phyloP scores from a whole-genome alignment of 2,888 invertebrate species.

The Athetis lepigone region DNA sequence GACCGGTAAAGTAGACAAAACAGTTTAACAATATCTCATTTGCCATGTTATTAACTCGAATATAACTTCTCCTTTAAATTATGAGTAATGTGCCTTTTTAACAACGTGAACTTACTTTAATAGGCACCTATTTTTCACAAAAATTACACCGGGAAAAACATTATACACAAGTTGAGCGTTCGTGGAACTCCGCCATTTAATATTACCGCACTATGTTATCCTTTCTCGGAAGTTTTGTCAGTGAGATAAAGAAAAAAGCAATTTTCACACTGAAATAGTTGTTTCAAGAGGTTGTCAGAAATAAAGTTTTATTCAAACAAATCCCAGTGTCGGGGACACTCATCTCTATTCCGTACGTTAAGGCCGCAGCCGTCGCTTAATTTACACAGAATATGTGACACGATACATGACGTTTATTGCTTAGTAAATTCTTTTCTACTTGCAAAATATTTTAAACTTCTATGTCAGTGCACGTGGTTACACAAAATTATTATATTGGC shows the following conservation, averaged over 20 bases:
- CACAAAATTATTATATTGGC: conserved; percentile 47
- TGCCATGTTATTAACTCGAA: conserved; percentile 36
- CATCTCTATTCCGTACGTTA: conserved; percentile 74
- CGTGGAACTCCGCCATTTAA: conserved; percentile 54
- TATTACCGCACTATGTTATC: conserved; percentile 65
- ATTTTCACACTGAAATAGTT: conserved; percentile 66
- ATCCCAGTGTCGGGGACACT: conserved; percentile 67
- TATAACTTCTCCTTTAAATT: conserved; percentile 57
- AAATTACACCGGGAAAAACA: conserved; percentile 66
- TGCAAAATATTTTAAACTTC: conserved; percentile 45
- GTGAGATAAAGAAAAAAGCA: conserved; percentile 66
- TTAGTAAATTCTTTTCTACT: conserved; percentile 52
- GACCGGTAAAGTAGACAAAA: conserved; percentile 15
- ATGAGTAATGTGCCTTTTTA: conserved; percentile 56
- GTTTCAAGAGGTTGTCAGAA: conserved; percentile 48
- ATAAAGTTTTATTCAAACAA: conserved; percentile 73
- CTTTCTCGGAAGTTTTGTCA: conserved; percentile 61
- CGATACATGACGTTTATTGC: conserved; percentile 56
- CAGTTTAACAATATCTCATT: conserved; percentile 29
- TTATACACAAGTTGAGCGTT: conserved; percentile 63
- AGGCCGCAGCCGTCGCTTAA: conserved; percentile 76
- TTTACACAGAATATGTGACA: conserved; percentile 78
- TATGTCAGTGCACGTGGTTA: conserved; percentile 42
- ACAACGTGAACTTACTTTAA: conserved; percentile 55
- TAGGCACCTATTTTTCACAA: conserved; percentile 62